Conservation (phyloP, 30 jellyfish, hydroid and myxozoan species). For the Sanderia malayensis region DNA sequence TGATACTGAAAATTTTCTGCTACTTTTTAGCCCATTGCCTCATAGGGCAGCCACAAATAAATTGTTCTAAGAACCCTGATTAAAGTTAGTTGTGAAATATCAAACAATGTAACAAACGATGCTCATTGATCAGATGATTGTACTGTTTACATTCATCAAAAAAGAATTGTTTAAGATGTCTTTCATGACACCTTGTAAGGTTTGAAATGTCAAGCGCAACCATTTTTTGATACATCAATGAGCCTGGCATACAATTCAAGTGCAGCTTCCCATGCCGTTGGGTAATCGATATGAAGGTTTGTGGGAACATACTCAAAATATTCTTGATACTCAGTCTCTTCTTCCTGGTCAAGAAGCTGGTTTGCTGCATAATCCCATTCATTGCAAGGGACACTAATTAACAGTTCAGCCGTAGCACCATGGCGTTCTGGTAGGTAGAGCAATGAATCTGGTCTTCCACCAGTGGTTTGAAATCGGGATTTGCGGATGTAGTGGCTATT, state of each 20-base stretch:
- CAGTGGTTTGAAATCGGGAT: background rate
- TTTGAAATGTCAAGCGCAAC: background rate
- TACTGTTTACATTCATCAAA: no score
- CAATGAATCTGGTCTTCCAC: constrained; percentile 6
- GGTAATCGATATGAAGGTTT: background rate
- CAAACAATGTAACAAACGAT: no score
- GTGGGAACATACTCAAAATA: background rate
- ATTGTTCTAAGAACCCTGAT: no score
- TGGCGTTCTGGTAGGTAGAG: background rate
- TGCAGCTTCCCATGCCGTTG: background rate
- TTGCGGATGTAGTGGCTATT: background rate
- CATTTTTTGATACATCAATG: background rate
- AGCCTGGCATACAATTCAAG: background rate
- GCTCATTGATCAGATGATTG: no score
- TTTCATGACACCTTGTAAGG: no score
- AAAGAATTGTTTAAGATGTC: no score
- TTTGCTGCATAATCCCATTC: background rate
- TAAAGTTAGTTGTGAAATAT: no score
- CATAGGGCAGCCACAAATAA: no score
- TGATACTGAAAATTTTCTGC: no score
- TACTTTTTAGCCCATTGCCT: no score
- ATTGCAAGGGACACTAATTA: background rate
- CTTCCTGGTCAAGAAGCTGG: background rate
- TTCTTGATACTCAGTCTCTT: background rate
- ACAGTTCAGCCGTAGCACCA: no score